These are phyloP conservation scores for Semotilus atromaculatus DNA, from an alignment of 2,797 vertebrate species.

Conservation along the genomic window DNA sequence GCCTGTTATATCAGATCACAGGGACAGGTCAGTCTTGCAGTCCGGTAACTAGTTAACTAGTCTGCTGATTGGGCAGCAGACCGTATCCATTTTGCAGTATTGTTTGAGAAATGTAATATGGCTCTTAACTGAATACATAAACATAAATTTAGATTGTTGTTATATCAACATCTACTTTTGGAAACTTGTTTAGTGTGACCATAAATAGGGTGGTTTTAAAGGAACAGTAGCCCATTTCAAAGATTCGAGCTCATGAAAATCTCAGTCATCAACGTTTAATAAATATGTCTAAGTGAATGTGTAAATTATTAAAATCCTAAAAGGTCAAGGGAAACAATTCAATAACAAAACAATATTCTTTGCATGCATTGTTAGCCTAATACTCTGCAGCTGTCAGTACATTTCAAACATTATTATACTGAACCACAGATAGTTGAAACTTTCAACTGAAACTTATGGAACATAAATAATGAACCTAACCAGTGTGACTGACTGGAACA, in stretches of 20 bases:
- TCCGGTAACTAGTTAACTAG: background rate
- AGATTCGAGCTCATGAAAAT: background rate
- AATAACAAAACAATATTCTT: background rate
- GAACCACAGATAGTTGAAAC: background rate
- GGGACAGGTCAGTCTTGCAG: background rate
- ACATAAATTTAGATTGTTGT: background rate
- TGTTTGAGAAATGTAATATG: background rate
- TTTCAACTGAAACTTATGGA: too few relatives aligned
- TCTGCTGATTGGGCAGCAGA: background rate
- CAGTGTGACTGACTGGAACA: constrained; percentile 49
- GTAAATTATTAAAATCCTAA: background rate
- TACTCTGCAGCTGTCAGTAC: background rate
- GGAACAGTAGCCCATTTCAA: background rate
- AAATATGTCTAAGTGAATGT: background rate
- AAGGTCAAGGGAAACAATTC: background rate
- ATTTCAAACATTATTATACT: background rate
- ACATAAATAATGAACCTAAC: background rate
- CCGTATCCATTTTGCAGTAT: background rate
- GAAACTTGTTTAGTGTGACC: background rate
- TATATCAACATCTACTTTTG: background rate
- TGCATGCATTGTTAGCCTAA: background rate
- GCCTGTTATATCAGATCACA: background rate
- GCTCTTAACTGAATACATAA: background rate
- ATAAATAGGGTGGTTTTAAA: background rate
- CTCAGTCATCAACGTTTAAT: background rate